A percentile compares a stretch with the other conserved stretches of the same genome.
Conservation (phyloP, 2,113 vertebrate species). For the Microcebus tavaratra region DNA sequence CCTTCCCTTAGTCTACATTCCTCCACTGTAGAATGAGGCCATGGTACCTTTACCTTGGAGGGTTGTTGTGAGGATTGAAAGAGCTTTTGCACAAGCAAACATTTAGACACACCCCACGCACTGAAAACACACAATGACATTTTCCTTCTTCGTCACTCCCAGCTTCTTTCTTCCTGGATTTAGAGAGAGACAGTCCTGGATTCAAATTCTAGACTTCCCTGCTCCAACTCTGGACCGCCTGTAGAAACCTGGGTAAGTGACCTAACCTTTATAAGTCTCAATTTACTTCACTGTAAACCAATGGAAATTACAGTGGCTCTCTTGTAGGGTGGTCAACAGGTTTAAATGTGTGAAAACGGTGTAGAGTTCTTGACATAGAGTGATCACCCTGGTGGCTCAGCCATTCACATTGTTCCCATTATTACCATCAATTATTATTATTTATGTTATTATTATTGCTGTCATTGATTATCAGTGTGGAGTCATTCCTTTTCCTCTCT, state of each 20-base stretch:
- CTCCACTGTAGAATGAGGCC: neutral
- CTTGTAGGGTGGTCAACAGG: neutral
- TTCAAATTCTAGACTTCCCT: neutral
- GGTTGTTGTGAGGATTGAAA: neutral
- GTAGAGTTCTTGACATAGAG: neutral
- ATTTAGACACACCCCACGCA: too few species aligned
- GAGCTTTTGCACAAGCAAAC: neutral
- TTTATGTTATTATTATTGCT: too few species aligned
- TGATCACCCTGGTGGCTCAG: neutral
- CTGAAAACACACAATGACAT: neutral
- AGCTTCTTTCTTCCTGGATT: neutral
- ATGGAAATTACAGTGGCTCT: neutral
- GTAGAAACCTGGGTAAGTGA: neutral
- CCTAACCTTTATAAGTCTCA: neutral
- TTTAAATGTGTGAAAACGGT: neutral
- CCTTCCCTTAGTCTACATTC: neutral
- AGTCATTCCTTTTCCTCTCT: neutral
- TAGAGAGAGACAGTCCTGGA: neutral
- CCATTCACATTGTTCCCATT: accelerated
- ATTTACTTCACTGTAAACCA: neutral
- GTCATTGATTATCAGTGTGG: neutral
- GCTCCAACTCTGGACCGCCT: neutral
- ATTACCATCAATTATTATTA: neutral
- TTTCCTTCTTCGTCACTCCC: neutral
- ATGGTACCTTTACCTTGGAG: neutral